Percentiles rank a stretch among this genome's conserved stretches.
phyloP scores from a whole-genome alignment of 2,113 vertebrate genomes.

The Percina caprodes region DNA sequence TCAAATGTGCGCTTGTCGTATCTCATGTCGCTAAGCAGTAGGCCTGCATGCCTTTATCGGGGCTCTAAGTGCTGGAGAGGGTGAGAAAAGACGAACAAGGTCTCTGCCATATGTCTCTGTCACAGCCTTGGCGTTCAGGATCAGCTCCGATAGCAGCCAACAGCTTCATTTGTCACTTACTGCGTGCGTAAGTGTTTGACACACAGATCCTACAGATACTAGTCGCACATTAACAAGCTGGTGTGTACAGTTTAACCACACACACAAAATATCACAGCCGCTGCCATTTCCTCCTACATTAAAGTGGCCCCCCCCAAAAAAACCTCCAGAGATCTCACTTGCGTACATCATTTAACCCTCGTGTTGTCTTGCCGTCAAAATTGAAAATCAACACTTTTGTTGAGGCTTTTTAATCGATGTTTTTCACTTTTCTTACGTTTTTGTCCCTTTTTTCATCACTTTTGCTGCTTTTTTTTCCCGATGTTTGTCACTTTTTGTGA shows the following conservation, averaged over 20 bases:
- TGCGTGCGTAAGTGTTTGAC: constrained; percentile 43
- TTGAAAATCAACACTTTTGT: no score
- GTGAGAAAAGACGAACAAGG: constrained; percentile 69
- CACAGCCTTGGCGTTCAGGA: constrained; percentile 40
- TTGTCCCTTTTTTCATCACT: no score
- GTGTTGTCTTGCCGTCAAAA: no score
- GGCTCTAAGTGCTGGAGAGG: constrained; percentile 64
- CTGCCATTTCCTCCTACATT: background rate
- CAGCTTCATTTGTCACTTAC: constrained; percentile 54
- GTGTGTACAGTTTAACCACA: constrained; percentile 12
- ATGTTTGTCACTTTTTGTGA: no score
- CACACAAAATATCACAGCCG: background rate
- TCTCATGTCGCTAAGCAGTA: constrained; percentile 22
- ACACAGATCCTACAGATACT: constrained; percentile 17
- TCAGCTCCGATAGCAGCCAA: constrained; percentile 58
- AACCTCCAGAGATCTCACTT: background rate
- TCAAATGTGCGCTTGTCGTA: constrained; percentile 48
- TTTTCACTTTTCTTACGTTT: no score
- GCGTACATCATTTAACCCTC: background rate
- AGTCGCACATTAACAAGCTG: background rate
- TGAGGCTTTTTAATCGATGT: no score
- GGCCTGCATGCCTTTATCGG: constrained; percentile 58
- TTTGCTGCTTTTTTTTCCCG: no score
- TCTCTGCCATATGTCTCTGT: constrained; percentile 71
- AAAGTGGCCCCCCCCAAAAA: background rate